Evolutionary conservation across 1,140 invertebrate genomes (phyloP).

Genomic region (Drosophila biarmipes): DNA sequence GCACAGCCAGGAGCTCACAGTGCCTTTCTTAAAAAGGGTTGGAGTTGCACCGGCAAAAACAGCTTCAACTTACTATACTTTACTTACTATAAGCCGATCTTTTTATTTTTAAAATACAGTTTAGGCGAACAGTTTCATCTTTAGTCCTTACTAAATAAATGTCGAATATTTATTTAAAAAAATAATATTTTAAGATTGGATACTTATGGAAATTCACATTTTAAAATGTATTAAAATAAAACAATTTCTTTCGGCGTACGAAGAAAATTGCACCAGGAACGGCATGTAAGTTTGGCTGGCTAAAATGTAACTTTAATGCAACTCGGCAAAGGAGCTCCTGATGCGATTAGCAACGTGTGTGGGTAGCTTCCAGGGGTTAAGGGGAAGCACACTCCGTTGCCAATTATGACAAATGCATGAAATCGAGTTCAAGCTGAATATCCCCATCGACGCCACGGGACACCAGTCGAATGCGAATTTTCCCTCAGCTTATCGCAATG

Average conservation of each 20-base stretch:
- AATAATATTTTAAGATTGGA: background rate
- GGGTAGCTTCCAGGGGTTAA: background rate
- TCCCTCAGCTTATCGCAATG: slow-evolving; percentile 17
- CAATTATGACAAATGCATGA: slow-evolving; percentile 79
- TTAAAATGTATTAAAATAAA: background rate
- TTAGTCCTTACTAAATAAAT: too few relatives aligned
- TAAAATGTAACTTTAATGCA: slow-evolving; percentile 61
- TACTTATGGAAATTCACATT: background rate
- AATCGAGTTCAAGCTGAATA: slow-evolving; percentile 67
- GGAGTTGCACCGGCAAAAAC: background rate
- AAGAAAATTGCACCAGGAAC: background rate
- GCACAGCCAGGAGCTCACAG: slow-evolving; percentile 12
- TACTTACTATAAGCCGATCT: too few relatives aligned
- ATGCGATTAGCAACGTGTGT: slow-evolving; percentile 35
- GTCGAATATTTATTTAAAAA: too few relatives aligned
- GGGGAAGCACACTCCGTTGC: slow-evolving; percentile 18
- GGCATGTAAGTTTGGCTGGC: slow-evolving; percentile 2
- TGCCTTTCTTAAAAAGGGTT: slow-evolving; percentile 2
- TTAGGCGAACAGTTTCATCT: too few relatives aligned
- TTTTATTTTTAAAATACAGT: background rate
- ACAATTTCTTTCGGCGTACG: background rate
- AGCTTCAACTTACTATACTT: too few relatives aligned
- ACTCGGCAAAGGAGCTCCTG: slow-evolving; percentile 31
- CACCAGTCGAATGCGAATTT: slow-evolving; percentile 24
- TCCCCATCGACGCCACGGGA: slow-evolving; percentile 46